Evolutionary conservation across 2,888 invertebrate genomes (phyloP), one percentile per base, ranked within the genome.

Genomic region (Norana najaformis): DNA sequence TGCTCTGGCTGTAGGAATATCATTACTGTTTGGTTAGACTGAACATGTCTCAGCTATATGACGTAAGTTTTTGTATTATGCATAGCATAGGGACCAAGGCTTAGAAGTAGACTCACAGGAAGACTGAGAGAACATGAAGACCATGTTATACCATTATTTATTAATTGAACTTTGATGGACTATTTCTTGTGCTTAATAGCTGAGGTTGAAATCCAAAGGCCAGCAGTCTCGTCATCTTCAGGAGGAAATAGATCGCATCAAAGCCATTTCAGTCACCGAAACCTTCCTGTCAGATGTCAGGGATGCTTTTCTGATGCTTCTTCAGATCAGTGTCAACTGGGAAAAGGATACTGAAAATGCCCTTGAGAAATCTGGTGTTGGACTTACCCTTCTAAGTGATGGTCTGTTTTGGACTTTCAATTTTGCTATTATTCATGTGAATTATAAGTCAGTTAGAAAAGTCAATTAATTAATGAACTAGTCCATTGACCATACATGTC

Each of bases 351-450:
- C 93, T n/a, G 95, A 95, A 89, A 91, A 89, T 35, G 93, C 94
- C 20, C 91, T 95, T 30, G 93, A 94, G 89, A 93, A 93, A 83
- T 94, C 94, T 93, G 94, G 94, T 13, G 93, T 94, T 88, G 94
- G 94, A 90, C 92, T 93, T 37, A 94, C 94, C 89, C 92, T 94
- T 3, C 94, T 94, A 13, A 93, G 93, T 89, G 94, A 94, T 90
- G 92, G 95, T 94, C 69, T 69, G 69, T 69, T 30, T n/a, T n/a
- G n/a, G 8, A 69, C 69, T n/a, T n/a, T 69, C 8, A n/a, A n/a
- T 69, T 69, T n/a, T n/a, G n/a, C 69, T n/a, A n/a, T 69, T 69
- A 11, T 69, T 47, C 4, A 69, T 69, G 30, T n/a, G 69, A 69
- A 69, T 69, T 30, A 69, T 69, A 69, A 69, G 69, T 69, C 69